A percentile compares a stretch with the other conserved stretches of the same genome.
Conservation (phyloP, 2,113 vertebrate genomes). For the Platysternon megacephalum region DNA sequence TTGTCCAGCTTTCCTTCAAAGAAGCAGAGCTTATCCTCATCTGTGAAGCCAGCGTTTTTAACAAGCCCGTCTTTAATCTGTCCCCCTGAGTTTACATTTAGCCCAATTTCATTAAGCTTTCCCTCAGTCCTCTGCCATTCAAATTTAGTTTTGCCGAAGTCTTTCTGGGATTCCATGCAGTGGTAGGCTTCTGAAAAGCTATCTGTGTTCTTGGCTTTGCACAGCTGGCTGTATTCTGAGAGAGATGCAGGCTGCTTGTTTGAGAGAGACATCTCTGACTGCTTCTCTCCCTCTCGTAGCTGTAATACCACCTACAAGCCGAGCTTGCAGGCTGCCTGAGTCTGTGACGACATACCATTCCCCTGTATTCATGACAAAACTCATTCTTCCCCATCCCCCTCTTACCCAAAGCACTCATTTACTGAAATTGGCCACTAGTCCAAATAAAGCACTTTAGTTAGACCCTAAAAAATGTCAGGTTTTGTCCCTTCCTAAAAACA, state of each 20-base stretch:
- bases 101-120: slow-evolving; percentile 82
- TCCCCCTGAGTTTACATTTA: slow-evolving; percentile 77
- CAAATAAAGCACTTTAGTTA: not conserved
- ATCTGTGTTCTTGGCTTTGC: slow-evolving; percentile 77
- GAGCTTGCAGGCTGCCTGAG: slow-evolving; percentile 73
- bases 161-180: slow-evolving; percentile 75
- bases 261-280: slow-evolving; percentile 83
- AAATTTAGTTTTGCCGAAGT: slow-evolving; percentile 79
- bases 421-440: slow-evolving; percentile 54
- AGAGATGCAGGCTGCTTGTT: slow-evolving; percentile 84
- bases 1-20: slow-evolving; percentile 84
- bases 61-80: slow-evolving; percentile 77
- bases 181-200: slow-evolving; percentile 55
- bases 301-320: slow-evolving; percentile 69
- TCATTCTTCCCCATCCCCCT: slow-evolving; percentile 53
- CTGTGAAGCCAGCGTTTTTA: slow-evolving; percentile 85
- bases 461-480: not conserved
- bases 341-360: slow-evolving; percentile 77
- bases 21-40: slow-evolving; percentile 93
- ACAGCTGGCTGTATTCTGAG: slow-evolving; percentile 84
- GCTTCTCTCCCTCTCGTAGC: slow-evolving; percentile 60
- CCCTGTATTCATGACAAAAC: slow-evolving; percentile 62
- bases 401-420: slow-evolving; percentile 46
- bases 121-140: slow-evolving; percentile 90
- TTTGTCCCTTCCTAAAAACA: not conserved